phyloP scores from a whole-genome alignment of 2,888 invertebrate genomes.

The Melanostoma mellinum region DNA sequence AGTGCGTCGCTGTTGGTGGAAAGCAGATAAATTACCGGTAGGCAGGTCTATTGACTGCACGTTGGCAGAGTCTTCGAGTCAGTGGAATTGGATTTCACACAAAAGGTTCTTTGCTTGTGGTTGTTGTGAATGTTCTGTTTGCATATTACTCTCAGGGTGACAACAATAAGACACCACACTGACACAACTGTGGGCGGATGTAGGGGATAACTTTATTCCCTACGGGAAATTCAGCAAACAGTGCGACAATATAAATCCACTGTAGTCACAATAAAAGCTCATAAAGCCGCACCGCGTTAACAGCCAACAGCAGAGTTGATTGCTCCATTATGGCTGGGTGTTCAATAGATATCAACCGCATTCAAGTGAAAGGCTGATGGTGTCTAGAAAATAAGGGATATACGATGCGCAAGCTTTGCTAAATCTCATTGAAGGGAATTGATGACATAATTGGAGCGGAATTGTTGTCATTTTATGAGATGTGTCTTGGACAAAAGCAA shows the following conservation, averaged over 20 bases:
- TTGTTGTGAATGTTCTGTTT: background rate
- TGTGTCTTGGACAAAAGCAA: conserved; percentile 21
- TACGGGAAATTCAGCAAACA: conserved; percentile 31
- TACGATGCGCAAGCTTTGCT: background rate
- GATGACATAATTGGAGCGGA: conserved; percentile 29
- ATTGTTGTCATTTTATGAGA: conserved; percentile 36
- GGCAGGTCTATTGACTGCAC: conserved; percentile 50
- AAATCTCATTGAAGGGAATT: too few species aligned
- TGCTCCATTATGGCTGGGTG: conserved; percentile 48
- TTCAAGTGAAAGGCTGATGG: background rate
- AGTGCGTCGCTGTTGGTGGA: conserved; percentile 16
- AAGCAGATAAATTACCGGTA: conserved; percentile 53
- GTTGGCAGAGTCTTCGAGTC: background rate
- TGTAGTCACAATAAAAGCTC: conserved; percentile 50
- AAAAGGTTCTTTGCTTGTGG: conserved; percentile 10
- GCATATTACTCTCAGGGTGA: background rate
- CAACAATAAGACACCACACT: conserved; percentile 37
- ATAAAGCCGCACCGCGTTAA: conserved; percentile 39
- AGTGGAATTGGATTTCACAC: conserved; percentile 14
- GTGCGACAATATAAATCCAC: conserved; percentile 53
- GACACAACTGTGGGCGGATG: background rate
- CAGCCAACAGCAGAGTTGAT: conserved; percentile 19
- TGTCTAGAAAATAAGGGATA: background rate
- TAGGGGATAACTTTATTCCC: background rate
- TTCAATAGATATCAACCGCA: conserved; percentile 49